phyloP scores from a whole-genome alignment of 2,113 vertebrate species.

The Archilochus colubris region DNA sequence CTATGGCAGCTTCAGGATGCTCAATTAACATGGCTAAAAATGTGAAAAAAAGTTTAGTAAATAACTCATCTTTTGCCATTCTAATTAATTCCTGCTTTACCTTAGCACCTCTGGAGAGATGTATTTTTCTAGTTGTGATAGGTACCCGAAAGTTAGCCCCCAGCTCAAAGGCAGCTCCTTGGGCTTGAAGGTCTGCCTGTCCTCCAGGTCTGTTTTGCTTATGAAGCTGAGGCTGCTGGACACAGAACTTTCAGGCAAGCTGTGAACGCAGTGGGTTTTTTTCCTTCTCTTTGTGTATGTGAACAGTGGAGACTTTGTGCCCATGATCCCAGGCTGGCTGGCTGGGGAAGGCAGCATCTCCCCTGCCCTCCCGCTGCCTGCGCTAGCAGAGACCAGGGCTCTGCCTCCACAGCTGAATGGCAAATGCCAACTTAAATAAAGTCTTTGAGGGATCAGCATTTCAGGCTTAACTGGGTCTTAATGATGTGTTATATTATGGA shows the following conservation, averaged over 20 bases:
- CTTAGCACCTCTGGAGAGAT: not conserved
- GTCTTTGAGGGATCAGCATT: not conserved
- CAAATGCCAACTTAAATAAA: not conserved
- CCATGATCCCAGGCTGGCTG: accelerated
- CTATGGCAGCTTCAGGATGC: conserved; percentile 51
- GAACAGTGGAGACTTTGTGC: not conserved
- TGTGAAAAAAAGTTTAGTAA: conserved; percentile 48
- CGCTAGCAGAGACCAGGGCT: accelerated
- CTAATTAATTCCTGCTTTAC: conserved; percentile 19
- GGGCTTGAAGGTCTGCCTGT: not conserved
- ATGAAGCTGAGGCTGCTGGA: not conserved
- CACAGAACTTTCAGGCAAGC: not conserved
- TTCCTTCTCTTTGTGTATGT: not conserved
- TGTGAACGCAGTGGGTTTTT: not conserved
- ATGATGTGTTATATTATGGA: not conserved
- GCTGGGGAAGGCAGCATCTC: not conserved
- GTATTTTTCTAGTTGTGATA: not conserved
- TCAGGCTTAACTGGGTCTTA: accelerated
- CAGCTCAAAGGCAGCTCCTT: not conserved
- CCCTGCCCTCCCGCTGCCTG: not conserved
- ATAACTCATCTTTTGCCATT: conserved; percentile 6
- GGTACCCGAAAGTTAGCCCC: not conserved
- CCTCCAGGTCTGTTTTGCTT: not conserved
- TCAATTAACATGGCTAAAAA: conserved; percentile 5
- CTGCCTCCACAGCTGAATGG: not conserved